Conservation (phyloP, 1,140 invertebrate genomes). For the Dreissena polymorpha region DNA sequence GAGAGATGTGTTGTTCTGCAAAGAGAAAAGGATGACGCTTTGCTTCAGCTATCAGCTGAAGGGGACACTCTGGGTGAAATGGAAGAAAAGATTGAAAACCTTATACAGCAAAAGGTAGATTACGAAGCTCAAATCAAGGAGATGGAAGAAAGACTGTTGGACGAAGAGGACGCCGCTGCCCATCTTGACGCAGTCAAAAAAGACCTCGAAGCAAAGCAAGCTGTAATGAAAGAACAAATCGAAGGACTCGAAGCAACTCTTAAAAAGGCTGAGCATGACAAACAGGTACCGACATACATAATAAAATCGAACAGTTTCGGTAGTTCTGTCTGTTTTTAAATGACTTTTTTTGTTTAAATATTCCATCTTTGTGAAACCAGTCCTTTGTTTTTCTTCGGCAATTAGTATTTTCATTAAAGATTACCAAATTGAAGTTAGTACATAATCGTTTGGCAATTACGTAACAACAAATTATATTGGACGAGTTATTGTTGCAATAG, state of each 20-base stretch:
- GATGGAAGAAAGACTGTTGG: conserved; percentile 94
- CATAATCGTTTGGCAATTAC: too few relatives aligned
- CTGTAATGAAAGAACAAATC: conserved; percentile 95
- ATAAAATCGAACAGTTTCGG: conserved; percentile 81
- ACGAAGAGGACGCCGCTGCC: conserved; percentile 96
- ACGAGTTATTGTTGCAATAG: too few relatives aligned
- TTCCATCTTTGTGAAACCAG: too few relatives aligned
- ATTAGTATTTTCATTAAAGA: too few relatives aligned
- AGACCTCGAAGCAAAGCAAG: conserved; percentile 95
- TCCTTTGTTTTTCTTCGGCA: too few relatives aligned
- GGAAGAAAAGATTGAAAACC: conserved; percentile 94
- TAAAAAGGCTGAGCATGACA: conserved; percentile 93
- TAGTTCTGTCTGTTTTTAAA: too few relatives aligned
- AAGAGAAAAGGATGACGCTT: conserved; percentile 94
- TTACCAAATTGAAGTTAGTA: too few relatives aligned
- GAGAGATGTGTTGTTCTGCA: conserved; percentile 91
- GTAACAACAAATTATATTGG: too few relatives aligned
- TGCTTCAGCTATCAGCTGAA: conserved; percentile 89
- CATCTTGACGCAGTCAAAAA: conserved; percentile 95
- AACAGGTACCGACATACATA: conserved; percentile 82
- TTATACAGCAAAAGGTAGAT: conserved; percentile 96
- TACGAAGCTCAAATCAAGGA: conserved; percentile 97
- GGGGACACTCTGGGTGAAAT: conserved; percentile 84
- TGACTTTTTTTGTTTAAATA: too few relatives aligned
- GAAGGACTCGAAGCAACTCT: conserved; percentile 95